phyloP scores from a whole-genome alignment of 2,888 invertebrate species.

The Lithophane socia region DNA sequence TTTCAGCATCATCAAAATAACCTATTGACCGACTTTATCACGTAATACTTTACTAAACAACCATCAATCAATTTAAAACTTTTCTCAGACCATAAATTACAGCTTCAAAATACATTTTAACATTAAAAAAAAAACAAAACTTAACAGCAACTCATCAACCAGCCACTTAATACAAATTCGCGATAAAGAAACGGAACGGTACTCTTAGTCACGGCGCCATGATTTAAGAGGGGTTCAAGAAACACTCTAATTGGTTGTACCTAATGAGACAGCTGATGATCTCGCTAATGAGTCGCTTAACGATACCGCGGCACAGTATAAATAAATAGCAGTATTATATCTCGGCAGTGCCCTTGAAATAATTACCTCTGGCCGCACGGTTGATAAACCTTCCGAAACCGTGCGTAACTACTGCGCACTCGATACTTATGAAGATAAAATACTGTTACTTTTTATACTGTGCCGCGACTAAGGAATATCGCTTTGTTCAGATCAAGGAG shows the following conservation, averaged over 20 bases:
- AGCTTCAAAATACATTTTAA: slow-evolving; percentile 1
- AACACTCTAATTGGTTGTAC: slow-evolving; percentile 82
- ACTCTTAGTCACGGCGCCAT: slow-evolving; percentile 64
- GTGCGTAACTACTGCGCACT: too few species aligned
- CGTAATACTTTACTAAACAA: background rate
- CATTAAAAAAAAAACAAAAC: slow-evolving; percentile 37
- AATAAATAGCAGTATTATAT: too few species aligned
- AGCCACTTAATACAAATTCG: slow-evolving; percentile 55
- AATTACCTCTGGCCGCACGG: too few species aligned
- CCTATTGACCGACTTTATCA: background rate
- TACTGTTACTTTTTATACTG: too few species aligned
- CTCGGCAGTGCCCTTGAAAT: too few species aligned
- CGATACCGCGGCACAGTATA: slow-evolving; percentile 47
- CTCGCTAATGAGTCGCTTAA: slow-evolving; percentile 82
- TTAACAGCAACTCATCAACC: slow-evolving; percentile 44
- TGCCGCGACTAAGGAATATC: slow-evolving; percentile 42
- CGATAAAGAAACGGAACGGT: slow-evolving; percentile 60
- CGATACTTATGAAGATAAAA: too few species aligned
- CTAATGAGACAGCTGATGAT: slow-evolving; percentile 87
- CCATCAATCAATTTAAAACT: slow-evolving; percentile 4
- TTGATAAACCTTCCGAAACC: too few species aligned
- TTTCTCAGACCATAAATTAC: background rate
- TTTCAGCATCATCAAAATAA: background rate
- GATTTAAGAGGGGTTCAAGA: slow-evolving; percentile 72
- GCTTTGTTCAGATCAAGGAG: slow-evolving; percentile 58